Base-by-base conservation (phyloP, 2,888 invertebrate genomes). In the Mayetiola destructor region DNA sequence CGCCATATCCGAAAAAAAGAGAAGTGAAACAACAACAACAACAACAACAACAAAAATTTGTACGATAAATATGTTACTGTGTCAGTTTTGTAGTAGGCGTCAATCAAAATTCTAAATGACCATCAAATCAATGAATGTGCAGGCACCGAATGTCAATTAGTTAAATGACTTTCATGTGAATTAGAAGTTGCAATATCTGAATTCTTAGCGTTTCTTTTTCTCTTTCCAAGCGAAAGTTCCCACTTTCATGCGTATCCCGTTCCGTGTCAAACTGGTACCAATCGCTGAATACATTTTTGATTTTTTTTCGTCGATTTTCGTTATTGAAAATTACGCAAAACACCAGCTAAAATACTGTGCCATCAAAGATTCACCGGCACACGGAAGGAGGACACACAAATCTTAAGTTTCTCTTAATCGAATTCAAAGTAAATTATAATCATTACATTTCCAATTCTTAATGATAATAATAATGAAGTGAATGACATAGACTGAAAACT, bases 311-410 rank as follows among this genome's bases (percentile, higher is more conserved):
- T 18, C 48, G n/a, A n/a, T n/a, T n/a, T n/a, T n/a, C n/a, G n/a
- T n/a, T n/a, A n/a, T n/a, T n/a, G 48, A 48, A 48, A 48, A 48
- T 48, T 48, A 48, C 27, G 48, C 48, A 48, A 48, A 48, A 27
- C 14, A 12, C 32, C 32, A 32, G 12, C 12, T 32, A 12, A 32
- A 42, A 42, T 42, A 23, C 20, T 14, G 42, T 23, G 23, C 23
- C 9, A 42, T 42, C 20, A 21, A 23, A 36, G n/a, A 36, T 36
- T 4, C 3, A 16, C 32, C 12, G 32, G n/a, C n/a, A n/a, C n/a
- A n/a, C n/a, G n/a, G n/a, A n/a, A n/a, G n/a, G n/a, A n/a, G n/a
- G n/a, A n/a, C n/a, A n/a, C n/a, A n/a, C n/a, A n/a, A n/a, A n/a
- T n/a, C n/a, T n/a, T n/a, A n/a, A 27, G 27, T 48, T 48, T 48